These are phyloP conservation scores for Esox lucius DNA, from an alignment of 2,797 vertebrate species.

Conservation along the genomic window DNA sequence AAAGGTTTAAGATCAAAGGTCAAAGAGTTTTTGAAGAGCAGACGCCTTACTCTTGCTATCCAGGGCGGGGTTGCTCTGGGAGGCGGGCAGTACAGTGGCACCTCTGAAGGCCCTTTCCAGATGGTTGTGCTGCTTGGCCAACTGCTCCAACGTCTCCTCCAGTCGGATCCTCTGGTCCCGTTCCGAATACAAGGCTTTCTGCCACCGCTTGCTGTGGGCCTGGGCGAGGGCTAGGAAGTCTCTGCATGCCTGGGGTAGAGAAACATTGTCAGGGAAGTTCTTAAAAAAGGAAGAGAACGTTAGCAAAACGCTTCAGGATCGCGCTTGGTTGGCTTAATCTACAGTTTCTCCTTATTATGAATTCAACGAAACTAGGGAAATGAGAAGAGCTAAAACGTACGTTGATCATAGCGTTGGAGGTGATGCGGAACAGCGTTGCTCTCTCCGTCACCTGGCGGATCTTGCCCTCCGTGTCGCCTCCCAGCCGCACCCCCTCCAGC, in stretches of 20 bases:
- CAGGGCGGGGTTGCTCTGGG: slow-evolving; percentile 67
- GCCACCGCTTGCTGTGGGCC: slow-evolving; percentile 93
- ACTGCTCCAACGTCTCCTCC: slow-evolving; percentile 93
- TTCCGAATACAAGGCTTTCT: slow-evolving; percentile 91
- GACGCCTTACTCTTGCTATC: slow-evolving; percentile 77
- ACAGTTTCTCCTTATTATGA: too few species aligned
- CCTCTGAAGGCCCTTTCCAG: slow-evolving; percentile 93
- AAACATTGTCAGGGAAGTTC: not conserved
- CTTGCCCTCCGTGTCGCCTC: slow-evolving; percentile 87
- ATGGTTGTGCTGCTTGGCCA: slow-evolving; percentile 97
- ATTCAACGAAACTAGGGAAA: too few species aligned
- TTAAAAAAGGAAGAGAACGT: too few species aligned
- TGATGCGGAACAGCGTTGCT: slow-evolving; percentile 94
- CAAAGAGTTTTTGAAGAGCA: not conserved
- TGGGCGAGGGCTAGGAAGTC: slow-evolving; percentile 92
- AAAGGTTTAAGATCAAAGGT: not conserved
- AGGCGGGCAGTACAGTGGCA: slow-evolving; percentile 84
- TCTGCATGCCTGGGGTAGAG: slow-evolving; percentile 82
- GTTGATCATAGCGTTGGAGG: slow-evolving; percentile 98
- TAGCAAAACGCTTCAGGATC: too few species aligned
- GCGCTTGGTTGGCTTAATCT: too few species aligned
- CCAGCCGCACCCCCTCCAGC: slow-evolving; percentile 84
- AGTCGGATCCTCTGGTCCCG: slow-evolving; percentile 90
- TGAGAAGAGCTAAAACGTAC: slow-evolving; percentile 67
- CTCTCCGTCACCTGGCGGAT: slow-evolving; percentile 94